Percentiles rank a stretch among this genome's conserved stretches.
Conservation (phyloP, 2,888 invertebrate genomes). For the Junonia oenone region DNA sequence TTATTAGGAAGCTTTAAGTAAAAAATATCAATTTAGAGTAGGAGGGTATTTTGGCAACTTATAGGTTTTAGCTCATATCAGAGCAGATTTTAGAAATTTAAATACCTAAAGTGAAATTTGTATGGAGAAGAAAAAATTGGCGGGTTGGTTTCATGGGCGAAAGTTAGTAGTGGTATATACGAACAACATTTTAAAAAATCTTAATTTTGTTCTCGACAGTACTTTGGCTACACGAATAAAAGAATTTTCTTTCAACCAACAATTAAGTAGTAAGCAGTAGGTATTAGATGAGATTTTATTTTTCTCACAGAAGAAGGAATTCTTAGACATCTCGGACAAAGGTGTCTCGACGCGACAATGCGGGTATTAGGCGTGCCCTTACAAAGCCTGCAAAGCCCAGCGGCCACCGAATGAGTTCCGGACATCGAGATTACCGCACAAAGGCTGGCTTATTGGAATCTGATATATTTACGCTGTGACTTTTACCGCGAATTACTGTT, state of each 20-base stretch:
- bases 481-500: constrained; percentile 32
- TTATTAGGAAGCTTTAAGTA: too few relatives aligned
- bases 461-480: constrained; percentile 63
- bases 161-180: too few relatives aligned
- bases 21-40: too few relatives aligned
- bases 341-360: constrained; percentile 41
- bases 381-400: constrained; percentile 58
- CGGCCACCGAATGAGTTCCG: constrained; percentile 52
- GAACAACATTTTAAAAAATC: too few relatives aligned
- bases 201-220: too few relatives aligned
- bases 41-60: too few relatives aligned
- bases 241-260: not conserved
- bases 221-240: not conserved
- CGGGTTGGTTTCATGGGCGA: too few relatives aligned
- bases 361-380: constrained; percentile 66
- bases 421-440: constrained; percentile 58
- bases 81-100: too few relatives aligned
- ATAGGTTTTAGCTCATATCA: too few relatives aligned
- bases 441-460: constrained; percentile 55
- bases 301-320: constrained; percentile 29
- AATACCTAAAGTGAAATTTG: too few relatives aligned
- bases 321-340: constrained; percentile 38
- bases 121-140: too few relatives aligned
- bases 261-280: not conserved
- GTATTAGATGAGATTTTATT: not conserved